Percentiles rank a stretch among this genome's conserved stretches.
phyloP scores from a whole-genome alignment of 2,888 invertebrate species.

The Dascillus cervinus region DNA sequence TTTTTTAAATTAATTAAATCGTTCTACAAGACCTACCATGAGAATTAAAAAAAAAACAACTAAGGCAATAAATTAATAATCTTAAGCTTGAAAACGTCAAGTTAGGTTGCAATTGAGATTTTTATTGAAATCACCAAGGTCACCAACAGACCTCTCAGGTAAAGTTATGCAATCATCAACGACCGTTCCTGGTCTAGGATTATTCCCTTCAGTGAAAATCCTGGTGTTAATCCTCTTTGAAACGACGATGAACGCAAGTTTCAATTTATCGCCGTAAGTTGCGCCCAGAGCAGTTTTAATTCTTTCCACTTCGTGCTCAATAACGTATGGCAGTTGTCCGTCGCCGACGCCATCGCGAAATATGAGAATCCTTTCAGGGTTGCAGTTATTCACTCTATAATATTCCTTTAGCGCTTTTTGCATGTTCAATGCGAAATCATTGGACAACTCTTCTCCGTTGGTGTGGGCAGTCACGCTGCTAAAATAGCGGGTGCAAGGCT shows the following conservation, averaged over 20 bases:
- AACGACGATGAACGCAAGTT: conserved; percentile 74
- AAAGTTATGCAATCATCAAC: conserved; percentile 79
- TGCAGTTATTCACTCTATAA: conserved; percentile 35
- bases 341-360: conserved; percentile 94
- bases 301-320: conserved; percentile 61
- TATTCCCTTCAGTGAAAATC: conserved; percentile 52
- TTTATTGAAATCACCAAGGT: no score
- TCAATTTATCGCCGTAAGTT: conserved; percentile 37
- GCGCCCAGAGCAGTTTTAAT: conserved; percentile 50
- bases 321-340: conserved; percentile 75
- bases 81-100: no score
- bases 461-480: conserved; percentile 65
- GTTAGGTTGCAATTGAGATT: no score
- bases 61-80: no score
- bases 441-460: conserved; percentile 68
- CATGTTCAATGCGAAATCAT: conserved; percentile 60
- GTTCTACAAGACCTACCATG: no score
- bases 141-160: conserved; percentile 56
- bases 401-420: conserved; percentile 47
- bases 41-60: no score
- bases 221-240: conserved; percentile 83
- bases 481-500: conserved; percentile 58
- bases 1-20: no score
- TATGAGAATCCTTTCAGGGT: conserved; percentile 68
- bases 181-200: conserved; percentile 81